A percentile compares a stretch with the other conserved stretches of the same genome.
Conservation (phyloP, 2,888 invertebrate genomes). For the Phragmatobia fuliginosa region DNA sequence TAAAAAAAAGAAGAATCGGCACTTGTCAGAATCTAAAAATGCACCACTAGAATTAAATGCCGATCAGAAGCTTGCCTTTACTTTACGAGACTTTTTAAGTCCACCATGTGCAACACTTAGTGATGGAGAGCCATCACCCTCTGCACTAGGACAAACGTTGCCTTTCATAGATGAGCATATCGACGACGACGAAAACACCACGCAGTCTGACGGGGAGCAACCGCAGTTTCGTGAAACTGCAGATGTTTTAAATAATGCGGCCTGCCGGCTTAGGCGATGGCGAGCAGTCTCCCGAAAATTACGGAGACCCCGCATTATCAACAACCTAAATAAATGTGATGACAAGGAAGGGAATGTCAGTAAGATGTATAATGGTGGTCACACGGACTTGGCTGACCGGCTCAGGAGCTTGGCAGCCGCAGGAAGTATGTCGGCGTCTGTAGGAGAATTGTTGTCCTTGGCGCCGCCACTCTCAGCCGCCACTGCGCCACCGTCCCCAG, state of each 20-base stretch:
- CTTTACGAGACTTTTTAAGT: constrained; percentile 75
- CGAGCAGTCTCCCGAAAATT: constrained; percentile 84
- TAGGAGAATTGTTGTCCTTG: constrained; percentile 78
- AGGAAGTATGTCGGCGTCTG: constrained; percentile 80
- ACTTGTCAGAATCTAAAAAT: constrained; percentile 57
- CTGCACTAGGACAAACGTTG: constrained; percentile 62
- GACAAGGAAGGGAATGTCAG: constrained; percentile 62
- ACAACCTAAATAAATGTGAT: constrained; percentile 75
- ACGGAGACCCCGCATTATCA: constrained; percentile 80
- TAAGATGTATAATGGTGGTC: constrained; percentile 64
- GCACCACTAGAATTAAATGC: constrained; percentile 67
- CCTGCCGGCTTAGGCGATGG: constrained; percentile 82
- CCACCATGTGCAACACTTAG: constrained; percentile 57
- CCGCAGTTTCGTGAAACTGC: constrained; percentile 69
- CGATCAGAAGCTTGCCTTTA: constrained; percentile 75
- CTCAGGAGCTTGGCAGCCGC: constrained; percentile 79
- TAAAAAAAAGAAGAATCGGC: constrained; percentile 61
- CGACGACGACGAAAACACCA: constrained; percentile 62
- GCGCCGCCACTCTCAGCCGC: constrained; percentile 82
- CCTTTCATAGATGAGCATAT: constrained; percentile 78
- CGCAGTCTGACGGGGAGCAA: constrained; percentile 73
- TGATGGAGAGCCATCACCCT: constrained; percentile 64
- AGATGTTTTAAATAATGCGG: constrained; percentile 78
- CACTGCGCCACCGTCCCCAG: constrained; percentile 82
- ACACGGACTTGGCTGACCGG: constrained; percentile 81